Conservation (phyloP, 2,113 vertebrate species). For the Microtus richardsoni region DNA sequence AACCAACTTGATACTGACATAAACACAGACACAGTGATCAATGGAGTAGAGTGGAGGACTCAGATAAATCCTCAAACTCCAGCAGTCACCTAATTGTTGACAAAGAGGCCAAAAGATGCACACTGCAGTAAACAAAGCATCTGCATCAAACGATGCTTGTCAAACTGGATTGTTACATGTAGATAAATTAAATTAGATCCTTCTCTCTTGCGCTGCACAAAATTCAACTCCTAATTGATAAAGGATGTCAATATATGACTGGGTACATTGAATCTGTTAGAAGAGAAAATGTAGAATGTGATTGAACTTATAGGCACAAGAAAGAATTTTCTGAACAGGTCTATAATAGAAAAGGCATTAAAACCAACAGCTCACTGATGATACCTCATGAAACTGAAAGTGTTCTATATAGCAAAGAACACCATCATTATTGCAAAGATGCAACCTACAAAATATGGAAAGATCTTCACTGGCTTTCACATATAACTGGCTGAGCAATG, state of each 20-base stretch:
- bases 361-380: background rate
- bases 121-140: background rate
- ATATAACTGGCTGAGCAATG: background rate
- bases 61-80: background rate
- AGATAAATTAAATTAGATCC: background rate
- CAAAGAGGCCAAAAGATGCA: background rate
- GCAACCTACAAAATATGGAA: background rate
- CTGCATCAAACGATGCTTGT: background rate
- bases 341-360: background rate
- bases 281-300: background rate
- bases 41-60: background rate
- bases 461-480: background rate
- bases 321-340: background rate
- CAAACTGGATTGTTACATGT: background rate
- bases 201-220: background rate
- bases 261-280: background rate
- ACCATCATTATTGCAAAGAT: background rate
- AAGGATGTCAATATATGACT: background rate
- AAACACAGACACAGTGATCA: background rate
- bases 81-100: background rate
- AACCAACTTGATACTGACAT: background rate
- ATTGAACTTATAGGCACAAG: background rate
- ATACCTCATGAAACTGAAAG: background rate
- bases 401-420: background rate
- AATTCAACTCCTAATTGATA: background rate